phyloP scores from a whole-genome alignment of 2,888 invertebrate genomes.

The Dryobotodes eremita region DNA sequence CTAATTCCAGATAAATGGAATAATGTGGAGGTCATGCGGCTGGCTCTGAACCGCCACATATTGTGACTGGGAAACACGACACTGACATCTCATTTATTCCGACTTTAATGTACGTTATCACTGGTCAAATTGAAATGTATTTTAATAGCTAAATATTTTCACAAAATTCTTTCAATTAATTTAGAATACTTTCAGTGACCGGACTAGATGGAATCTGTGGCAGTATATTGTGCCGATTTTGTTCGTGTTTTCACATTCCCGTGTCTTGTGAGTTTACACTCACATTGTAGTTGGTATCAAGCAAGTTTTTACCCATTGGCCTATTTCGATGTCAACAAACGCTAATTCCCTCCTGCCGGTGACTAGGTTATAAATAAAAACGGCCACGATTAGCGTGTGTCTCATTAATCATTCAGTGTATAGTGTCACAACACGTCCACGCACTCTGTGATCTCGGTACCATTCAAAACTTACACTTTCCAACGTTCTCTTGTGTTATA shows the following conservation, averaged over 20 bases:
- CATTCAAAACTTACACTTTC: constrained; percentile 78
- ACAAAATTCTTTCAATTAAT: constrained; percentile 34
- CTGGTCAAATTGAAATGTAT: constrained; percentile 58
- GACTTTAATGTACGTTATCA: constrained; percentile 67
- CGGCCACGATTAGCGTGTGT: constrained; percentile 80
- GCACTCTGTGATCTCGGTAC: constrained; percentile 83
- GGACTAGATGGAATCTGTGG: constrained; percentile 22
- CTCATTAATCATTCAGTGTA: constrained; percentile 86
- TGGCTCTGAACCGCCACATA: constrained; percentile 71
- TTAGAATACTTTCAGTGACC: constrained; percentile 26
- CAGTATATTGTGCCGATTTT: constrained; percentile 27
- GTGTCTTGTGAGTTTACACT: constrained; percentile 43
- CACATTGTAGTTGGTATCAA: constrained; percentile 51
- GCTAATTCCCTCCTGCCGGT: constrained; percentile 76
- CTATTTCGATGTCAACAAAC: constrained; percentile 84
- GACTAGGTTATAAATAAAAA: constrained; percentile 83
- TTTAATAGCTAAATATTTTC: constrained; percentile 54
- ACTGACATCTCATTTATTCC: constrained; percentile 71
- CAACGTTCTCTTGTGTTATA: constrained; percentile 70
- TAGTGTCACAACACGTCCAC: constrained; percentile 86
- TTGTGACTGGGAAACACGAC: constrained; percentile 73
- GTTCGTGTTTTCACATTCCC: constrained; percentile 44
- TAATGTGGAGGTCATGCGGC: constrained; percentile 80
- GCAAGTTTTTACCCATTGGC: constrained; percentile 76
- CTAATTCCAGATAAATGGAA: constrained; percentile 86